Percentiles rank a stretch among this genome's conserved stretches.
Conservation (phyloP, 2,113 vertebrate species). For the Rhegmatorhina hoffmannsi region DNA sequence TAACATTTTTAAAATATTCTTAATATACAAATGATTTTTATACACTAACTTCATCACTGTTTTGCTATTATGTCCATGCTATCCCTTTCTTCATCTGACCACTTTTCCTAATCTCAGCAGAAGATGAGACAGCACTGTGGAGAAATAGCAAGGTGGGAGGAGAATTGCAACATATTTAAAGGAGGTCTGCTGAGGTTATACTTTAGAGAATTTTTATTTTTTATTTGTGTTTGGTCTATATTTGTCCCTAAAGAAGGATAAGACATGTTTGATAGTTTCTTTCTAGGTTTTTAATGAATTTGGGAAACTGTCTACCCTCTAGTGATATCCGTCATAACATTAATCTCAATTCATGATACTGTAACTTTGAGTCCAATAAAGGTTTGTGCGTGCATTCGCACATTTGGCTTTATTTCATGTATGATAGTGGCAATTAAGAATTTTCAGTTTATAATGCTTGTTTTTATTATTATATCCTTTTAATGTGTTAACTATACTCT, state of each 20-base stretch:
- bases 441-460: background rate
- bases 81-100: background rate
- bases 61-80: background rate
- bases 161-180: background rate
- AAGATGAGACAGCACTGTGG: background rate
- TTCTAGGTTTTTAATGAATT: background rate
- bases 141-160: background rate
- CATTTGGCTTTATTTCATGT: background rate
- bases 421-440: background rate
- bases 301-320: background rate
- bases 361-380: background rate
- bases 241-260: background rate
- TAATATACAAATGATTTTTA: background rate
- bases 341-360: background rate
- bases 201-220: background rate
- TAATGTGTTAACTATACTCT: background rate
- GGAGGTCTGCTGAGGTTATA: background rate
- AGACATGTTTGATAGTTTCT: background rate
- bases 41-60: background rate
- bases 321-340: background rate
- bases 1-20: background rate
- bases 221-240: background rate
- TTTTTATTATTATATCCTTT: background rate
- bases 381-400: background rate
- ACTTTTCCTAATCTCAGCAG: background rate